Percentiles rank a stretch among this genome's conserved stretches.
Conservation (phyloP, 2,888 invertebrate genomes). For the Leptinotarsa rubiginosa region DNA sequence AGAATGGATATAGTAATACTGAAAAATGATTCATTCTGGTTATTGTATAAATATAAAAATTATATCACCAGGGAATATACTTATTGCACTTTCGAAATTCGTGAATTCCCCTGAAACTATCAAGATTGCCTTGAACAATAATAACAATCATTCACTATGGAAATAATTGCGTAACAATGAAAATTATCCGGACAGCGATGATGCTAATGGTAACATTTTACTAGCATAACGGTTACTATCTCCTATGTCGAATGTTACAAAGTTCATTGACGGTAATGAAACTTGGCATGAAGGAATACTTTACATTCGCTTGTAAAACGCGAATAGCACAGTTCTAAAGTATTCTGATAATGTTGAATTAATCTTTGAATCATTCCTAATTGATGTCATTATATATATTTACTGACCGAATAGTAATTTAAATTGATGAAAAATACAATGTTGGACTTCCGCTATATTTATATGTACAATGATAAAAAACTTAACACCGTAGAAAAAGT, state of each 20-base stretch:
- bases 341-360: neutral
- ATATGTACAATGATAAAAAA: too few species aligned
- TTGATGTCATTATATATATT: too few species aligned
- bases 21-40: too few species aligned
- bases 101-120: neutral
- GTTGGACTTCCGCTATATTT: too few species aligned
- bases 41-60: neutral
- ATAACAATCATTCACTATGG: slow-evolving; percentile 6
- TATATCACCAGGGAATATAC: neutral
- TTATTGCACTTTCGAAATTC: neutral
- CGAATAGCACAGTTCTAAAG: neutral
- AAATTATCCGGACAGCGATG: slow-evolving; percentile 4
- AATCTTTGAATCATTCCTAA: too few species aligned
- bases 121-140: slow-evolving; percentile 7
- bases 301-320: neutral
- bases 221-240: neutral
- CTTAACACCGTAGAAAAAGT: too few species aligned
- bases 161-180: neutral
- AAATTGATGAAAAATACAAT: too few species aligned
- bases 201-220: neutral
- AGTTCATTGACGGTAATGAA: slow-evolving; percentile 8
- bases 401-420: too few species aligned
- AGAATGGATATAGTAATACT: too few species aligned
- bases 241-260: neutral
- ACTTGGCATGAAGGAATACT: neutral